Base-by-base conservation (phyloP, 2,888 invertebrate genomes). In the Mylabris sibirica region DNA sequence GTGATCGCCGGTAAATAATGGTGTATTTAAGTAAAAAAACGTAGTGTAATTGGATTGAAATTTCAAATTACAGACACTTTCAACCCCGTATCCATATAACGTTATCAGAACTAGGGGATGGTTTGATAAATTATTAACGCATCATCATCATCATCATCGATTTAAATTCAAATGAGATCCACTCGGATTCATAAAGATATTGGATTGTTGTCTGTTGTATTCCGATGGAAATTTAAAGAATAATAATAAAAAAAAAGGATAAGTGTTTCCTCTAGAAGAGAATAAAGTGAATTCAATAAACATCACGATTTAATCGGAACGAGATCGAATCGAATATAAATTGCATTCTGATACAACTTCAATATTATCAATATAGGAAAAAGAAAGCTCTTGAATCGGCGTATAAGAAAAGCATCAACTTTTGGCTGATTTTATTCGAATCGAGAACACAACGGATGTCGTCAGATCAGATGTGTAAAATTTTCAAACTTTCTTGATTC, bases 291-390 rank as follows among this genome's bases (percentile, higher is more conserved):
- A 44, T 44, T 44, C 44, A 17, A 8, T 30, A 30, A 30, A 30
- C 30, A 30, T 14, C 14, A 14, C 12, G 12, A 73, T 69, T 72
- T 69, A 69, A 72, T 65, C 20, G 72, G 74, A 68, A 75, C 72
- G 77, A 77, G 78, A 80, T 79, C 79, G 80, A 81, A 17, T 80
- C 78, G 76, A 82, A 82, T 82, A 82, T 82, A 82, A 82, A 82
- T 82, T 82, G 81, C 79, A 72, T 63, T 71, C 73, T 70, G 75
- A 78, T 79, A 72, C n/a, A n/a, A n/a, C n/a, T n/a, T n/a, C n/a
- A n/a, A n/a, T n/a, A 30, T 30, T 30, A 30, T 30, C 30, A 8
- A 30, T 6, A 38, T 8, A 30, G 8, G 8, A 30, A 6, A 30
- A 30, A 30, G 30, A 30, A n/a, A n/a, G n/a, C 30, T 6, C 30